Evolutionary conservation across 2,797 vertebrate genomes (phyloP).

Genomic region (Sebastes hubbsi): DNA sequence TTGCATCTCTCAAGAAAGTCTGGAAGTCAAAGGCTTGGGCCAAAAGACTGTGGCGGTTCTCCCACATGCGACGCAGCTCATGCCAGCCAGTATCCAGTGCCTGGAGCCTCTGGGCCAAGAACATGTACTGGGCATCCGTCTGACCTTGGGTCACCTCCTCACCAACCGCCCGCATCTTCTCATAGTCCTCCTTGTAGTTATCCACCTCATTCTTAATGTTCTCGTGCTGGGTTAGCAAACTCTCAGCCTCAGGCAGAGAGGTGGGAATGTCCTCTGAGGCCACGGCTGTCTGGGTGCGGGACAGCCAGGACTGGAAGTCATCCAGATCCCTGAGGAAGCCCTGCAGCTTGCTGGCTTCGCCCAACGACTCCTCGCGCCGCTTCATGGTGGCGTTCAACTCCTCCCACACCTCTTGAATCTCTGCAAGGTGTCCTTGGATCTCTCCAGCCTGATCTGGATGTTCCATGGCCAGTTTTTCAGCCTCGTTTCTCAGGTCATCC

Average conservation of each 20-base stretch:
- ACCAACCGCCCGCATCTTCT: slow-evolving; percentile 87
- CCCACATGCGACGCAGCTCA: slow-evolving; percentile 94
- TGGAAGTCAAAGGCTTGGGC: slow-evolving; percentile 92
- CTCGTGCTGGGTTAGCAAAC: slow-evolving; percentile 89
- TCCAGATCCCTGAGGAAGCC: slow-evolving; percentile 93
- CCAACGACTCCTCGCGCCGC: slow-evolving; percentile 90
- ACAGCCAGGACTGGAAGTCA: slow-evolving; percentile 94
- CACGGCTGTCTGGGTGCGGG: slow-evolving; percentile 90
- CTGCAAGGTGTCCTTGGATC: slow-evolving; percentile 80
- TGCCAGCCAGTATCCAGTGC: slow-evolving; percentile 94
- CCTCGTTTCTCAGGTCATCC: slow-evolving; percentile 85
- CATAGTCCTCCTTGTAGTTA: slow-evolving; percentile 91
- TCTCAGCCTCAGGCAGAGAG: slow-evolving; percentile 89
- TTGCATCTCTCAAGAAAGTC: slow-evolving; percentile 92
- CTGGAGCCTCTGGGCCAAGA: slow-evolving; percentile 91
- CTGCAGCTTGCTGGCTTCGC: slow-evolving; percentile 92
- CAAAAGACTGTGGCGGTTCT: slow-evolving; percentile 90
- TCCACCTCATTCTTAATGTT: slow-evolving; percentile 92
- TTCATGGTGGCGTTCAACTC: slow-evolving; percentile 90
- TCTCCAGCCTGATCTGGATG: slow-evolving; percentile 87
- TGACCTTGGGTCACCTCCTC: slow-evolving; percentile 92
- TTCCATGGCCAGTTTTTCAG: slow-evolving; percentile 82
- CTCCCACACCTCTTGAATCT: slow-evolving; percentile 90
- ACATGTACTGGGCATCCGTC: slow-evolving; percentile 90
- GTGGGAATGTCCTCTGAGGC: slow-evolving; percentile 93